A percentile compares a stretch with the other conserved stretches of the same genome.
Evolutionary conservation across 1,140 invertebrate genomes (phyloP).

Genomic region (Drosophila orena): DNA sequence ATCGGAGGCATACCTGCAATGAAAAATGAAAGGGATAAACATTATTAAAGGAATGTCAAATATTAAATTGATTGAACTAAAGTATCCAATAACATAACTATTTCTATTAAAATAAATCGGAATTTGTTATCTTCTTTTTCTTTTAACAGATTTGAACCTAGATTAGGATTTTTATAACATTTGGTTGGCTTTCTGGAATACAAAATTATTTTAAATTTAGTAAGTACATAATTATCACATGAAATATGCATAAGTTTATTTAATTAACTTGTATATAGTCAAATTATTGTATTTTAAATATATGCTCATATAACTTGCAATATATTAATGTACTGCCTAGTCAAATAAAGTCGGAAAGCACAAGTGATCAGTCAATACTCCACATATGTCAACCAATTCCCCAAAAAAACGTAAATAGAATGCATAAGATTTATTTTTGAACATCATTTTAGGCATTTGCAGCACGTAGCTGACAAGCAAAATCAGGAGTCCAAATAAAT

Average conservation of each 20-base stretch:
- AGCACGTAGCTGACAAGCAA: conserved; percentile 61
- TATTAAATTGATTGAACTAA: neutral
- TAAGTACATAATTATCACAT: neutral
- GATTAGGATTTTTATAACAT: neutral
- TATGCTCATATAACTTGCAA: too few relatives aligned
- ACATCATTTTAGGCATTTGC: conserved; percentile 59
- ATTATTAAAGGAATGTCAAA: neutral
- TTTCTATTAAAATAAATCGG: neutral
- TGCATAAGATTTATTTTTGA: conserved; percentile 25
- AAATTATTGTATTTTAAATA: too few relatives aligned
- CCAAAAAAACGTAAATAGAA: conserved; percentile 17
- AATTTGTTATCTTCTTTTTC: neutral
- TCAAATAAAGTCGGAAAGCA: too few relatives aligned
- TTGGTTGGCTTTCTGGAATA: too few relatives aligned
- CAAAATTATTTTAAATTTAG: too few relatives aligned
- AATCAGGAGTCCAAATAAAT: conserved; percentile 79
- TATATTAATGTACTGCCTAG: too few relatives aligned
- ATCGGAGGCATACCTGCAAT: conserved; percentile 46
- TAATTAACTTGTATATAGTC: too few relatives aligned
- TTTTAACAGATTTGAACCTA: too few relatives aligned
- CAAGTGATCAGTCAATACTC: conserved; percentile 29
- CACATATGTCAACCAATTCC: conserved; percentile 45
- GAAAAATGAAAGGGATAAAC: neutral
- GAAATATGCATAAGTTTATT: too few relatives aligned
- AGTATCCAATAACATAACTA: neutral